Evolutionary conservation across 2,888 invertebrate genomes (phyloP).

Genomic region (Agonum fuliginosum): DNA sequence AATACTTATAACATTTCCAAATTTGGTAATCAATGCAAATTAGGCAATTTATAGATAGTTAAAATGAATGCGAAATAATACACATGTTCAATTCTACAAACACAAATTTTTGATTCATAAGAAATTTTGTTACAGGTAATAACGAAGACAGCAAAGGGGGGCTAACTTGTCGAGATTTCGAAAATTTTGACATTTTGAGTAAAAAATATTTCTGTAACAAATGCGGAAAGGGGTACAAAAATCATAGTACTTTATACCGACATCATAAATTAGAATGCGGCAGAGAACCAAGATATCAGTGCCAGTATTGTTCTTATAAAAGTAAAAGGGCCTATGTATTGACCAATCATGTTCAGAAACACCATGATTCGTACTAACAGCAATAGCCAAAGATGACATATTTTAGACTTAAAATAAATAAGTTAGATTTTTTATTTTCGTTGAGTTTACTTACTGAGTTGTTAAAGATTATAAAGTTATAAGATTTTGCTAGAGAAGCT

Average conservation of each 20-base stretch:
- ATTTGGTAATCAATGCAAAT: too few relatives aligned
- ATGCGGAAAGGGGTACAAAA: constrained; percentile 13
- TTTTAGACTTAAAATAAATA: too few relatives aligned
- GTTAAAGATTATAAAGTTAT: too few relatives aligned
- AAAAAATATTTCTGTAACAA: constrained; percentile 22
- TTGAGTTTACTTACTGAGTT: too few relatives aligned
- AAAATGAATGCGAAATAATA: background rate
- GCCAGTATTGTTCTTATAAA: constrained; percentile 65
- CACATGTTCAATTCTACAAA: background rate
- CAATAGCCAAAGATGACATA: background rate
- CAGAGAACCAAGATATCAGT: constrained; percentile 68
- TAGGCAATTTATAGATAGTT: too few relatives aligned
- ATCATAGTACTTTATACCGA: constrained; percentile 61
- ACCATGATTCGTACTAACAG: background rate
- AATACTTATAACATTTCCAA: too few relatives aligned
- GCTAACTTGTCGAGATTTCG: background rate
- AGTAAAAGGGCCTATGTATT: constrained; percentile 11
- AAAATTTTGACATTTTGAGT: background rate
- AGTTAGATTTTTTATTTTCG: too few relatives aligned
- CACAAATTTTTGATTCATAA: background rate
- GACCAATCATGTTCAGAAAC: background rate
- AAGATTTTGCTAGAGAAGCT: too few relatives aligned
- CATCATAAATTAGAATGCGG: constrained; percentile 72
- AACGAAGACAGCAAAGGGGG: background rate
- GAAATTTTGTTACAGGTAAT: constrained; percentile 23